Evolutionary conservation across 2,113 vertebrate species (phyloP).

Genomic region (Laticauda colubrina): DNA sequence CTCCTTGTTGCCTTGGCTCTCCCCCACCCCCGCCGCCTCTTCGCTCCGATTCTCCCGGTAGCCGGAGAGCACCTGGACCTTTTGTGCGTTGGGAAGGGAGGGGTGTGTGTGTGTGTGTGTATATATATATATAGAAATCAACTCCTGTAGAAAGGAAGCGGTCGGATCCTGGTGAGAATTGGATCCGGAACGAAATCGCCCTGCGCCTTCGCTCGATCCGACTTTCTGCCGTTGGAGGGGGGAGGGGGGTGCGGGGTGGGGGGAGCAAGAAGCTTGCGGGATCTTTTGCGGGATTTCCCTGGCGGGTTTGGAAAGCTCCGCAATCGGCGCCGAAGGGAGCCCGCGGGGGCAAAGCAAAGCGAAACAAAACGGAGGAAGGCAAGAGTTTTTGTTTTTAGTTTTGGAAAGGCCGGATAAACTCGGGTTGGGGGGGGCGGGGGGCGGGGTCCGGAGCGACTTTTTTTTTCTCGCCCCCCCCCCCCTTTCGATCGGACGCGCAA

Average conservation of each 20-base stretch:
- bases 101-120: neutral
- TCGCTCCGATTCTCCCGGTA: neutral
- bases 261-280: neutral
- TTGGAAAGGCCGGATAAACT: neutral
- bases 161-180: neutral
- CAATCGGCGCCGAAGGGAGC: neutral
- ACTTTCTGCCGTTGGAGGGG: neutral
- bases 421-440: neutral
- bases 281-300: neutral
- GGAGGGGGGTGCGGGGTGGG: fast-evolving
- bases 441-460: neutral
- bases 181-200: neutral
- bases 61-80: neutral
- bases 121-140: no score
- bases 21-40: neutral
- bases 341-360: neutral
- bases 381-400: neutral
- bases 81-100: neutral
- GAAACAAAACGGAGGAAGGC: neutral
- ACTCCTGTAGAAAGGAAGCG: neutral
- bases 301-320: neutral
- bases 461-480: no score
- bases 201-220: neutral
- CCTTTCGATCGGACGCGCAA: neutral
- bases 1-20: neutral